Percentiles rank a stretch among this genome's conserved stretches.
phyloP scores from a whole-genome alignment of 30 jellyfish, hydroid and myxozoan genomes.

The Hydra vulgaris region DNA sequence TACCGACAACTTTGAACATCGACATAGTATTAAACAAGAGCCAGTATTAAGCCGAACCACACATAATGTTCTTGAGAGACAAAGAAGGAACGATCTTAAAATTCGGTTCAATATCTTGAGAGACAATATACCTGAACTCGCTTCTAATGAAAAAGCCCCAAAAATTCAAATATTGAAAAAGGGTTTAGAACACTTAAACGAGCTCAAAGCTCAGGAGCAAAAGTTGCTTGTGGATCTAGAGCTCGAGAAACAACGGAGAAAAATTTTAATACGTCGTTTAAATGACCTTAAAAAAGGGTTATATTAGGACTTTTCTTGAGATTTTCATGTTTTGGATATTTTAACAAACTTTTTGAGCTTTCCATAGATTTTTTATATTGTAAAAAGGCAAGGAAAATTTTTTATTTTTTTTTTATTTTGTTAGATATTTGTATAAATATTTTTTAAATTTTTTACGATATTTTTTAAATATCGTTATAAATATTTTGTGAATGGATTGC shows the following conservation, averaged over 20 bases:
- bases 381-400: neutral
- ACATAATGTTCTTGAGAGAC: slow-evolving; percentile 85
- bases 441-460: too few relatives aligned
- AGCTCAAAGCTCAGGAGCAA: slow-evolving; percentile 72
- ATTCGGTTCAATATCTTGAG: slow-evolving; percentile 62
- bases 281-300: neutral
- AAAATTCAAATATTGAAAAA: slow-evolving; percentile 68
- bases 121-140: slow-evolving; percentile 78
- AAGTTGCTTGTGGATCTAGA: slow-evolving; percentile 72
- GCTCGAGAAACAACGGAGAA: slow-evolving; percentile 71
- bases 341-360: neutral
- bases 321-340: too few relatives aligned
- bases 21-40: neutral
- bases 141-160: slow-evolving; percentile 72
- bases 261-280: slow-evolving; percentile 27
- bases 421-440: too few relatives aligned
- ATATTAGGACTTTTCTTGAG: neutral
- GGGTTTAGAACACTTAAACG: slow-evolving; percentile 56
- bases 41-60: slow-evolving; percentile 66
- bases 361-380: neutral
- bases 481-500: too few relatives aligned
- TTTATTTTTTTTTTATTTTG: too few relatives aligned
- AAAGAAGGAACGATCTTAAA: slow-evolving; percentile 88
- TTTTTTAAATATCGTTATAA: too few relatives aligned
- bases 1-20: neutral